Base-by-base conservation (phyloP, 1,140 invertebrate genomes). In the Aphidius gifuensis region DNA sequence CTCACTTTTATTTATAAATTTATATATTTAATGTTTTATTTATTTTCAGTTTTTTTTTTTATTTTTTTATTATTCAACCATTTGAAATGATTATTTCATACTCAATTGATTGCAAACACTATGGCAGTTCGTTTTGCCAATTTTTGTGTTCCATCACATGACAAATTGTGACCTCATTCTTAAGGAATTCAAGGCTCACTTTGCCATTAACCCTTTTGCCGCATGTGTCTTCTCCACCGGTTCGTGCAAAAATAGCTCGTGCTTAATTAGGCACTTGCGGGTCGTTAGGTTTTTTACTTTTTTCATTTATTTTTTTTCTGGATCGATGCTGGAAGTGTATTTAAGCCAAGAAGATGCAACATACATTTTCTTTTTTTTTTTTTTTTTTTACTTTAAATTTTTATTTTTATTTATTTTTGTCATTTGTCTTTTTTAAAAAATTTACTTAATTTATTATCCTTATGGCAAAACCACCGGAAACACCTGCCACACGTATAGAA, bases 121-220 rank as follows among this genome's bases (percentile, higher is more conserved):
- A 49, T 50, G 42, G 32, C 61, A 58, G 11, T 60, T 57, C 59
- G 50, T 67, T 3, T 64, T 60, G 53, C 60, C 62, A 62, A 67
- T 62, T 71, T 67, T 71, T 69, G 69, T 68, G 69, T 68, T 58
- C 66, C 67, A 51, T 61, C 45, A 66, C 65, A 60, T 73, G 73
- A 74, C 73, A 74, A 74, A 74, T 74, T 74, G 72, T 74, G 73
- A 72, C 72, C 71, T 74, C 71, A 74, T 74, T 74, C 71, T 74
- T 68, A 69, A 68, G 53, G 60, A 58, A 56, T 58, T 48, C 47
- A 5, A 21, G 23, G 23, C 57, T 53, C 61, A 49, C 43, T 45
- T 44, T 50, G 40, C 45, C 46, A 16, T 43, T 16, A 58, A 43
- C 44, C 57, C 57, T 55, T 40, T 45, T 42, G n/a, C 45, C 46